Conservation (phyloP, 2,888 invertebrate genomes). For the Nycteola revayana region DNA sequence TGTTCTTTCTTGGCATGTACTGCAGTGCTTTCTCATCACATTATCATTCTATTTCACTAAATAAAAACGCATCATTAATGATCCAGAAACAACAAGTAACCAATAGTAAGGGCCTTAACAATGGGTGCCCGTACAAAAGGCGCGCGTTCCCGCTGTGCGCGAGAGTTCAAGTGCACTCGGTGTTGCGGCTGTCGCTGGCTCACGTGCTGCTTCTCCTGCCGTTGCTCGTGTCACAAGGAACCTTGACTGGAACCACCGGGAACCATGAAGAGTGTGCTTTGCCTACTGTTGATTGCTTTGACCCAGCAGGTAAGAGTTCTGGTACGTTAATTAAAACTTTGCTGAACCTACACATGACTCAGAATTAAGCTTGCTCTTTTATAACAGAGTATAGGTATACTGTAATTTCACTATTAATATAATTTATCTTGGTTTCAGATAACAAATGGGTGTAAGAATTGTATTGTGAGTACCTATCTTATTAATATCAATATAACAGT, state of each 20-base stretch:
- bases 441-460: conserved; percentile 62
- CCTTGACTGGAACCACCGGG: not conserved
- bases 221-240: conserved; percentile 35
- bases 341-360: too few species aligned
- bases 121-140: conserved; percentile 50
- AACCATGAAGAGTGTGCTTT: too few species aligned
- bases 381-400: too few species aligned
- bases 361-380: too few species aligned
- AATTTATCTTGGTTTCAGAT: too few species aligned
- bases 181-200: conserved; percentile 45
- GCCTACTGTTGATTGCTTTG: conserved; percentile 25
- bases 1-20: too few species aligned
- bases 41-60: too few species aligned
- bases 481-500: too few species aligned
- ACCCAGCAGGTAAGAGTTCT: conserved; percentile 26
- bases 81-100: not conserved
- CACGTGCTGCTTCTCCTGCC: conserved; percentile 46
- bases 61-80: too few species aligned
- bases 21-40: too few species aligned
- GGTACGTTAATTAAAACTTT: too few species aligned
- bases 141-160: conserved; percentile 31
- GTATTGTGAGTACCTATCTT: conserved; percentile 49
- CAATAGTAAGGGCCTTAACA: conserved; percentile 19
- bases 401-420: too few species aligned
- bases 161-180: conserved; percentile 48